These are phyloP conservation scores for Ceratina calcarata DNA, from an alignment of 1,140 invertebrate genomes.

Conservation along the genomic window DNA sequence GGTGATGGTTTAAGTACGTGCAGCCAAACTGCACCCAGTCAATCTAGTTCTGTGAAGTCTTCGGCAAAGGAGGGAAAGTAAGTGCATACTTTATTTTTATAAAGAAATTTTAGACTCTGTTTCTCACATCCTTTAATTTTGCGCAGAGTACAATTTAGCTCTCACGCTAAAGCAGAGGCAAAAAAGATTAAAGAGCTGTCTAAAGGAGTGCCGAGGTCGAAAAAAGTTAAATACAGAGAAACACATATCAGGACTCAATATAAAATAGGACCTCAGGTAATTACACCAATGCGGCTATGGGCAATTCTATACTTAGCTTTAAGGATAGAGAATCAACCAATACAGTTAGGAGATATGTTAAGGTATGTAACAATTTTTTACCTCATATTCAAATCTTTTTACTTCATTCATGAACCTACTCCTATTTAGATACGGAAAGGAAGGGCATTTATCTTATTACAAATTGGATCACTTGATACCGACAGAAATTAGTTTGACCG, in stretches of 20 bases:
- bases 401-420: conserved; percentile 23
- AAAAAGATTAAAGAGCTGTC: conserved; percentile 69
- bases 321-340: conserved; percentile 80
- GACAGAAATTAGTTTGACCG: conserved; percentile 74
- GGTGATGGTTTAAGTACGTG: conserved; percentile 62
- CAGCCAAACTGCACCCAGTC: conserved; percentile 74
- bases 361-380: conserved; percentile 69
- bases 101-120: neutral
- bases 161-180: conserved; percentile 69
- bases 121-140: conserved; percentile 26
- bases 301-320: conserved; percentile 81
- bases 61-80: conserved; percentile 42
- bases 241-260: conserved; percentile 71
- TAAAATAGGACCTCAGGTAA: conserved; percentile 69
- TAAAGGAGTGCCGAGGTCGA: conserved; percentile 64
- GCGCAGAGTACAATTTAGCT: conserved; percentile 72
- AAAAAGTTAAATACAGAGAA: conserved; percentile 69
- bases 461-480: conserved; percentile 82
- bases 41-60: conserved; percentile 60
- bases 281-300: conserved; percentile 79
- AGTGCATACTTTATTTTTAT: conserved; percentile 27
- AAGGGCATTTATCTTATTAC: conserved; percentile 83
- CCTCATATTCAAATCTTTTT: neutral
- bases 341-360: conserved; percentile 83
- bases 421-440: conserved; percentile 77